phyloP scores from a whole-genome alignment of 1,140 invertebrate species.

The Halotydeus destructor region DNA sequence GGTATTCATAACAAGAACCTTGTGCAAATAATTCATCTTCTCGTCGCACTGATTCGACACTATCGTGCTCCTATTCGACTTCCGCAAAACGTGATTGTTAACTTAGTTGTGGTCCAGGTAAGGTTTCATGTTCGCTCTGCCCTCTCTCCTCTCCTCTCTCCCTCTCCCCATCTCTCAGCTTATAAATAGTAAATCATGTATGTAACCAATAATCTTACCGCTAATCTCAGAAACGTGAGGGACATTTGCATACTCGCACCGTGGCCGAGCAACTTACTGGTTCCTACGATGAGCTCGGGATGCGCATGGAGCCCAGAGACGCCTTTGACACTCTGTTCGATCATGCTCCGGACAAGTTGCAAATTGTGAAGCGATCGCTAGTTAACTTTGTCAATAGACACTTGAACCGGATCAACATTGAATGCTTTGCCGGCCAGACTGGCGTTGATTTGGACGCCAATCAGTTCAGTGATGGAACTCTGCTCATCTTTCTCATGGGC shows the following conservation, averaged over 20 bases:
- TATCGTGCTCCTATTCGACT: slow-evolving; percentile 81
- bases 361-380: slow-evolving; percentile 82
- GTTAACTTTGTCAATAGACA: slow-evolving; percentile 97
- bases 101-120: slow-evolving; percentile 58
- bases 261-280: slow-evolving; percentile 10
- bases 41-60: slow-evolving; percentile 76
- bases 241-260: slow-evolving; percentile 7
- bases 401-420: slow-evolving; percentile 83
- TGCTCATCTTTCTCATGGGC: slow-evolving; percentile 81
- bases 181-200: too few species aligned
- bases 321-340: slow-evolving; percentile 98
- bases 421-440: slow-evolving; percentile 25
- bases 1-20: slow-evolving; percentile 84
- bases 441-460: slow-evolving; percentile 12
- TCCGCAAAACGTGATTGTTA: slow-evolving; percentile 81
- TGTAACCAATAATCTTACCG: too few species aligned
- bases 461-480: slow-evolving; percentile 86
- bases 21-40: slow-evolving; percentile 77
- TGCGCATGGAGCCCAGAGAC: slow-evolving; percentile 37
- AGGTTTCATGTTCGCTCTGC: slow-evolving; percentile 8
- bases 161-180: too few species aligned
- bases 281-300: slow-evolving; percentile 15
- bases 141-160: too few species aligned
- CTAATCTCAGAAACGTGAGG: slow-evolving; percentile 26
- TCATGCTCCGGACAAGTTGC: slow-evolving; percentile 88